Conservation (phyloP, 2,888 invertebrate species). For the Eurytoma californica region DNA sequence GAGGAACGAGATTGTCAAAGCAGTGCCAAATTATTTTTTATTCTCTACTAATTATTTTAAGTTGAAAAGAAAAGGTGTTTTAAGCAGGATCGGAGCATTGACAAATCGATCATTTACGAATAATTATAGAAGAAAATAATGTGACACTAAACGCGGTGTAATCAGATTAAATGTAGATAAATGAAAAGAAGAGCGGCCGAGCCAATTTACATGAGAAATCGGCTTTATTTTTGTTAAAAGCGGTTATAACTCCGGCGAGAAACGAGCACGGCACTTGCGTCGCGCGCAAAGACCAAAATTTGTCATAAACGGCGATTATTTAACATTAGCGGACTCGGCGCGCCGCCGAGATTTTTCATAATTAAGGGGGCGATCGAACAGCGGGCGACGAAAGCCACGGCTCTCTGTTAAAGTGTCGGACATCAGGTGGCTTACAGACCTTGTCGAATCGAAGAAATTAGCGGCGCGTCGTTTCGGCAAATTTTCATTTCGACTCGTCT, state of each 20-base stretch:
- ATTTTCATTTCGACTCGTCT: conserved; percentile 23
- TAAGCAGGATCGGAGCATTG: no score
- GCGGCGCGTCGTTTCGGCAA: conserved; percentile 6
- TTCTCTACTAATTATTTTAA: no score
- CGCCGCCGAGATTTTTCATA: conserved; percentile 46
- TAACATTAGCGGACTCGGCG: conserved; percentile 32
- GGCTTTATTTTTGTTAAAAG: neutral
- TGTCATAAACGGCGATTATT: conserved; percentile 50
- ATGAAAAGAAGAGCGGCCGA: no score
- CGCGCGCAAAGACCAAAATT: conserved; percentile 32
- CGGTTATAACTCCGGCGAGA: neutral
- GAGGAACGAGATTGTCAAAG: no score
- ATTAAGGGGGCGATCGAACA: conserved; percentile 47
- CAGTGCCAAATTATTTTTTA: no score
- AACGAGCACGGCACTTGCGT: neutral
- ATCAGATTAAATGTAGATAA: no score
- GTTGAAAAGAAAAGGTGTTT: no score
- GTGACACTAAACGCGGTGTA: no score
- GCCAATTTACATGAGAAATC: no score
- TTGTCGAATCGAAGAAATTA: conserved; percentile 53
- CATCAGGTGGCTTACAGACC: conserved; percentile 6
- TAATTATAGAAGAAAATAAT: no score
- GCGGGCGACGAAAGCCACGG: neutral
- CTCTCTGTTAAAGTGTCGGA: conserved; percentile 24
- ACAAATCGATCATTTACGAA: no score